Conservation (phyloP, 2,113 vertebrate species). For the Ciconia boyciana region DNA sequence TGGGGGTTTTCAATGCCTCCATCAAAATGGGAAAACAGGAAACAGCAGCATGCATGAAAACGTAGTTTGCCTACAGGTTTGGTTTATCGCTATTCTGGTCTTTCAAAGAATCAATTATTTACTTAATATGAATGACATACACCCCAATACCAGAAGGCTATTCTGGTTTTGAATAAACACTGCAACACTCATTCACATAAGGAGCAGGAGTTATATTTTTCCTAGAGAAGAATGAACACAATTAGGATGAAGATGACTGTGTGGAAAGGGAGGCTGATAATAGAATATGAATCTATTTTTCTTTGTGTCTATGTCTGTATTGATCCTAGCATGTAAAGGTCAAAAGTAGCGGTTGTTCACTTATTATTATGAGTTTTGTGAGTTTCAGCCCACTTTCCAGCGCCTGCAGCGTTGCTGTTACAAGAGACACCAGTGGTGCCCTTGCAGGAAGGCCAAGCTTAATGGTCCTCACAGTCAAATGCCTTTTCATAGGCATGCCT, state of each 20-base stretch:
- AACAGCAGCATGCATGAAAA: background rate
- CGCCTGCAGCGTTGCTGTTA: background rate
- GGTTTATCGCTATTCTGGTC: background rate
- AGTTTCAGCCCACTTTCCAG: background rate
- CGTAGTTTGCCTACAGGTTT: background rate
- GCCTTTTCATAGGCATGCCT: background rate
- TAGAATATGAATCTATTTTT: background rate
- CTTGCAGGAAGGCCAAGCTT: background rate
- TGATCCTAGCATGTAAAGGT: background rate
- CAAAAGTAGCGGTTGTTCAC: background rate
- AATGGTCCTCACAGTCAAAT: background rate
- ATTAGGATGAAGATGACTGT: background rate
- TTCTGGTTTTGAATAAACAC: background rate
- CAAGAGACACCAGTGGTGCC: background rate
- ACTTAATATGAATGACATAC: background rate
- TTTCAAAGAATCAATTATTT: constrained; percentile 27
- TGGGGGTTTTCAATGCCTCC: background rate
- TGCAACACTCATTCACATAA: background rate
- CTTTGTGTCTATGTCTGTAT: background rate
- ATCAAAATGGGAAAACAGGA: constrained; percentile 8
- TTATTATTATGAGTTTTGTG: background rate
- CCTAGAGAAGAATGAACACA: background rate
- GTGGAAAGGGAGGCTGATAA: background rate
- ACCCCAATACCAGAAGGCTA: background rate
- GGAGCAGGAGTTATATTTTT: background rate